phyloP scores from a whole-genome alignment of 1,140 invertebrate genomes.

The Euwallacea fornicatus region DNA sequence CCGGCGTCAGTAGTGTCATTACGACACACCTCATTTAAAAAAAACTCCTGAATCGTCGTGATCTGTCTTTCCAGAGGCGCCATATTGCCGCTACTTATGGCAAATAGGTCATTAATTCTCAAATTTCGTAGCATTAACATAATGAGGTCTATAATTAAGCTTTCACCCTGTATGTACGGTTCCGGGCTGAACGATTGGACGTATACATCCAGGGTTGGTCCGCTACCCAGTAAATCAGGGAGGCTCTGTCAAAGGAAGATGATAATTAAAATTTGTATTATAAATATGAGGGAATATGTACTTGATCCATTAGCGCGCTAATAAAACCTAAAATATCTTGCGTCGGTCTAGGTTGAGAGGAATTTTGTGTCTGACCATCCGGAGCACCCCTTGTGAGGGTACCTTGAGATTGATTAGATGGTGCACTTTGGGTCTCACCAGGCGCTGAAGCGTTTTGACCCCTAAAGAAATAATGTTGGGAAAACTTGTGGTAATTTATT shows the following conservation, averaged over 20 bases:
- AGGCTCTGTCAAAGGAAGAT: constrained; percentile 33
- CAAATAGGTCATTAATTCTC: constrained; percentile 46
- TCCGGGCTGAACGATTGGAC: constrained; percentile 51
- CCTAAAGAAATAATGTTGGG: too few species aligned
- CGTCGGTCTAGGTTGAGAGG: too few species aligned
- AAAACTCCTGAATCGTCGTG: constrained; percentile 55
- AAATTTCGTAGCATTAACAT: constrained; percentile 52
- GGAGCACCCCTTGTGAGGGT: too few species aligned
- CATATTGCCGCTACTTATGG: constrained; percentile 43
- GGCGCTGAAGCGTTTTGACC: too few species aligned
- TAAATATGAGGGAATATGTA: too few species aligned
- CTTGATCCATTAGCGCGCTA: too few species aligned
- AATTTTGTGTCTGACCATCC: too few species aligned
- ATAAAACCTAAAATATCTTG: too few species aligned
- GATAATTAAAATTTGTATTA: too few species aligned
- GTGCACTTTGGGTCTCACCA: too few species aligned
- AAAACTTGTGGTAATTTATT: too few species aligned
- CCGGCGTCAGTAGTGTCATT: constrained; percentile 47
- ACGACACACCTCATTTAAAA: constrained; percentile 55
- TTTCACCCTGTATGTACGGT: constrained; percentile 54
- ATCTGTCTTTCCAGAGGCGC: constrained; percentile 48
- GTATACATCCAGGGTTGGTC: constrained; percentile 55
- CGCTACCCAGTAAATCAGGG: constrained; percentile 33
- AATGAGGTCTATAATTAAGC: constrained; percentile 53
- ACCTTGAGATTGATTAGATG: too few species aligned